These are phyloP conservation scores for Cardiocondyla obscurior DNA, from an alignment of 1,140 invertebrate species.

Conservation along the genomic window DNA sequence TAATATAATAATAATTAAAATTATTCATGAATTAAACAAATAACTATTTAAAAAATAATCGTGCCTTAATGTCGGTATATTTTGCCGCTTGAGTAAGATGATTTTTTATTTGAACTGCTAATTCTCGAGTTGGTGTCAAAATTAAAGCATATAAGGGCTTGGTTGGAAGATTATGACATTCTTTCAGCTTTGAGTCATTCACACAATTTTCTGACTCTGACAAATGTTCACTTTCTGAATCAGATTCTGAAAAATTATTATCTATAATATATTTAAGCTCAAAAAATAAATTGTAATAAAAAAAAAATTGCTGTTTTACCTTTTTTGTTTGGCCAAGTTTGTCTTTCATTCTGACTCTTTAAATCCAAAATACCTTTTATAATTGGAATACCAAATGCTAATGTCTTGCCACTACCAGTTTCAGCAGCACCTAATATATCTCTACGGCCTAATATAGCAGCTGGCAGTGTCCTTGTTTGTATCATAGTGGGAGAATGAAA, in stretches of 20 bases:
- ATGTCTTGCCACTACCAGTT: slow-evolving; percentile 98
- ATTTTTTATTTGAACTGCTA: slow-evolving; percentile 96
- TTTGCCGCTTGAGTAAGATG: slow-evolving; percentile 93
- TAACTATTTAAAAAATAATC: slow-evolving; percentile 14
- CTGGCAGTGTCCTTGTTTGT: slow-evolving; percentile 89
- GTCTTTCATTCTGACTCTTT: slow-evolving; percentile 84
- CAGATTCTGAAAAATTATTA: slow-evolving; percentile 74
- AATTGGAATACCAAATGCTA: slow-evolving; percentile 98
- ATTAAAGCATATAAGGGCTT: slow-evolving; percentile 92
- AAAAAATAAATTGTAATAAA: neutral
- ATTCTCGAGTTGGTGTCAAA: slow-evolving; percentile 96
- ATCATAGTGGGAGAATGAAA: slow-evolving; percentile 94
- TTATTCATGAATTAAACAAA: slow-evolving; percentile 8
- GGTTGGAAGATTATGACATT: slow-evolving; percentile 61
- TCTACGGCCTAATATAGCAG: slow-evolving; percentile 92
- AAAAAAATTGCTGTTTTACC: slow-evolving; percentile 45
- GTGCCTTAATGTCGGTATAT: slow-evolving; percentile 89
- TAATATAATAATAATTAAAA: slow-evolving; percentile 40
- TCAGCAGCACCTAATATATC: slow-evolving; percentile 98
- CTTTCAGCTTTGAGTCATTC: slow-evolving; percentile 84
- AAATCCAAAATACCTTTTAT: slow-evolving; percentile 92
- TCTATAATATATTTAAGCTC: slow-evolving; percentile 69
- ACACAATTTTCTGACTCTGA: slow-evolving; percentile 82
- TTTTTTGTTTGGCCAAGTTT: slow-evolving; percentile 75
- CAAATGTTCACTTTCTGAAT: slow-evolving; percentile 77